phyloP scores from a whole-genome alignment of 2,797 vertebrate species.

The Picus viridis region DNA sequence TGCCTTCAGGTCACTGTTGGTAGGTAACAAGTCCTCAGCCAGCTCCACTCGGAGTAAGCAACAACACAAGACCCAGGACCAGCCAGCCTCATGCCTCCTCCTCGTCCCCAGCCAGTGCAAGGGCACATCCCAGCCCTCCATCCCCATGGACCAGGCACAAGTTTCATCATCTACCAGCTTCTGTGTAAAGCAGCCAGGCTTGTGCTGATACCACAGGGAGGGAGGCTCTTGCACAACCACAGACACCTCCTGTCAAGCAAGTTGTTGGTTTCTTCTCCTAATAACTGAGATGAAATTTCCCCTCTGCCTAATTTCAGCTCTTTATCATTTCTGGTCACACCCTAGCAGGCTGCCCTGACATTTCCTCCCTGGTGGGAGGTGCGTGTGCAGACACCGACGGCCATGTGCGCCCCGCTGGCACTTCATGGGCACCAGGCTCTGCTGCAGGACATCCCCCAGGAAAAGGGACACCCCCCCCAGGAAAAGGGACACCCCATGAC shows the following conservation, averaged over 20 bases:
- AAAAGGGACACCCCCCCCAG: neutral
- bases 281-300: neutral
- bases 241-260: neutral
- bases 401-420: fast-evolving
- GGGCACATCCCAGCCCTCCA: neutral
- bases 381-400: neutral
- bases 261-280: fast-evolving
- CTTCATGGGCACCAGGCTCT: fast-evolving
- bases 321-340: neutral
- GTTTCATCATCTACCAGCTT: neutral
- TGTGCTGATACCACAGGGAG: fast-evolving
- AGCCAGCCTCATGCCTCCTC: fast-evolving
- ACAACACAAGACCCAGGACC: neutral
- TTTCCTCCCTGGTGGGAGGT: neutral
- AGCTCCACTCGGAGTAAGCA: neutral
- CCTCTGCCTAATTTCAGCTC: neutral
- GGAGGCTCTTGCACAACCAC: neutral
- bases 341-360: neutral
- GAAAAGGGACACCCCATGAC: too few species aligned
- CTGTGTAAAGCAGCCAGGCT: neutral
- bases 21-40: neutral
- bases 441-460: fast-evolving
- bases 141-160: neutral
- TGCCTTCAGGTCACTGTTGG: neutral
- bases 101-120: fast-evolving